Conservation (phyloP, 2,888 invertebrate genomes). For the Ichneumoninae sp. region DNA sequence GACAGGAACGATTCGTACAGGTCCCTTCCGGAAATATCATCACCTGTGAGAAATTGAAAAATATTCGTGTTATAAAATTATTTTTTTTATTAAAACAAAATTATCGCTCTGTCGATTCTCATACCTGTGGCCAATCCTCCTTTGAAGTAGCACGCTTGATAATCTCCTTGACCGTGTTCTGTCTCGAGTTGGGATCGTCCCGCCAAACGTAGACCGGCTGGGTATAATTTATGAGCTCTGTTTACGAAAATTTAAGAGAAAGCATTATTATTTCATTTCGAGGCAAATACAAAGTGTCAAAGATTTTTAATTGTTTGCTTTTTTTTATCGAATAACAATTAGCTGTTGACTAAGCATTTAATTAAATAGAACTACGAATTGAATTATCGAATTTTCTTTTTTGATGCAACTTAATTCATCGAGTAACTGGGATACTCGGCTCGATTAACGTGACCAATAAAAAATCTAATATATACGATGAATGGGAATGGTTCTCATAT, state of each 20-base stretch:
- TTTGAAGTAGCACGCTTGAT: slow-evolving; percentile 92
- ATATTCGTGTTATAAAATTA: too few species aligned
- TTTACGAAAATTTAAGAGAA: slow-evolving; percentile 19
- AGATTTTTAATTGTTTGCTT: too few species aligned
- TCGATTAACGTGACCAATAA: not conserved
- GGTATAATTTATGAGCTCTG: slow-evolving; percentile 95
- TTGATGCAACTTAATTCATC: not conserved
- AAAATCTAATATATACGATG: slow-evolving; percentile 1
- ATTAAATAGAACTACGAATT: not conserved
- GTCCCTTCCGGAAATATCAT: slow-evolving; percentile 98
- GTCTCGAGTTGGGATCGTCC: slow-evolving; percentile 96
- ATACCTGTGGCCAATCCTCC: slow-evolving; percentile 95
- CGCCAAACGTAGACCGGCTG: slow-evolving; percentile 98
- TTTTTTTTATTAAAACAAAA: not conserved
- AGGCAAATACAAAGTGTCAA: not conserved
- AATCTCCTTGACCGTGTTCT: slow-evolving; percentile 95
- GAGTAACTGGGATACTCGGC: not conserved
- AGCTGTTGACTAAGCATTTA: too few species aligned
- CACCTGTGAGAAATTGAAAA: slow-evolving; percentile 85
- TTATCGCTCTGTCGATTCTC: slow-evolving; percentile 61
- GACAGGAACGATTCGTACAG: slow-evolving; percentile 96
- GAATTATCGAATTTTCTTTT: not conserved
- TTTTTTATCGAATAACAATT: too few species aligned
- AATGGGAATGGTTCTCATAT: not conserved
- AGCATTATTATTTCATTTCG: not conserved